These are phyloP conservation scores for Gobiocypris rarus DNA, from an alignment of 2,113 vertebrate genomes.

Conservation along the genomic window DNA sequence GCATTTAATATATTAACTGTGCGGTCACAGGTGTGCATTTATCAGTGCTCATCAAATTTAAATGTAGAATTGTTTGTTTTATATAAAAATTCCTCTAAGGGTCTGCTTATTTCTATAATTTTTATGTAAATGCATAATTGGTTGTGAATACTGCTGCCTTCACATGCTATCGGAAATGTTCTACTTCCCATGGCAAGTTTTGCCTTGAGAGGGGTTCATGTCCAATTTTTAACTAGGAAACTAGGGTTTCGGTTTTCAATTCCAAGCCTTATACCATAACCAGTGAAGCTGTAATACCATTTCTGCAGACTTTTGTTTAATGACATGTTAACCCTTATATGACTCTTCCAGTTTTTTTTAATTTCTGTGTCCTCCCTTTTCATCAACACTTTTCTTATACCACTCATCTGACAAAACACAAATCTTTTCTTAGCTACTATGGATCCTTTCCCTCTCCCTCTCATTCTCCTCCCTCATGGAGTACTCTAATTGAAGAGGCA, in stretches of 20 bases:
- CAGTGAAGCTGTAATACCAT: background rate
- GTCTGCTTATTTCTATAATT: background rate
- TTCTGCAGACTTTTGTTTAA: background rate
- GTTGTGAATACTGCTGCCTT: background rate
- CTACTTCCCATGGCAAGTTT: too few species aligned
- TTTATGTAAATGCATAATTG: background rate
- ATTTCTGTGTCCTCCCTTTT: background rate
- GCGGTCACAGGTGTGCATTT: background rate
- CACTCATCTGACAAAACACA: conserved; percentile 7
- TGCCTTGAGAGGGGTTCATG: too few species aligned
- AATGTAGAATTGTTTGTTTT: background rate
- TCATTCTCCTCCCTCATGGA: conserved; percentile 23
- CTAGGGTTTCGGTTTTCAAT: too few species aligned
- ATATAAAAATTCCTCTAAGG: background rate
- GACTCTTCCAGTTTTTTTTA: background rate
- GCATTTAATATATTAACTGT: background rate
- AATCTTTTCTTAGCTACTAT: background rate
- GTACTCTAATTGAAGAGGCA: conserved; percentile 62
- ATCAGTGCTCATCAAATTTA: background rate
- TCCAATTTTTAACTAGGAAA: too few species aligned
- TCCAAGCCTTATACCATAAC: background rate
- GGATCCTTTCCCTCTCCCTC: conserved; percentile 7
- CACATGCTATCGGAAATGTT: too few species aligned
- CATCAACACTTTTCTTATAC: background rate
- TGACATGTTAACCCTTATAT: background rate